phyloP scores from a whole-genome alignment of 2,113 vertebrate genomes.

The Fregetta grallaria region DNA sequence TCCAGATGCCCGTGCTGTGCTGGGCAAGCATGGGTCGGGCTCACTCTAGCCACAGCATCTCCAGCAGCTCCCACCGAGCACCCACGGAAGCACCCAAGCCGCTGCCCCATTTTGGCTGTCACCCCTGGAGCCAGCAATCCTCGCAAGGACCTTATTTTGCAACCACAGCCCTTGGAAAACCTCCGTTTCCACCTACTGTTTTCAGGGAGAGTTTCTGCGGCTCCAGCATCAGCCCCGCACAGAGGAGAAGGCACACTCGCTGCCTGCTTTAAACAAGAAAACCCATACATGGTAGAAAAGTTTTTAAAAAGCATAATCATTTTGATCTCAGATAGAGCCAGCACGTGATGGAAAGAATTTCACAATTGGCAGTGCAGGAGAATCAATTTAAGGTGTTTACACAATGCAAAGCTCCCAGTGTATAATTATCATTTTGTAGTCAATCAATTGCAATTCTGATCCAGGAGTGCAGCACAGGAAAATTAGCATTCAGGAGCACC shows the following conservation, averaged over 20 bases:
- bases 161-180: not conserved
- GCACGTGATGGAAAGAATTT: constrained; percentile 31
- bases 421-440: constrained; percentile 63
- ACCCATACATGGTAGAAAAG: constrained; percentile 54
- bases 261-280: not conserved
- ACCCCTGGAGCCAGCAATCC: not conserved
- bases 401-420: constrained; percentile 32
- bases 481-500: constrained; percentile 28
- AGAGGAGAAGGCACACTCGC: not conserved
- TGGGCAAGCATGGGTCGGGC: not conserved
- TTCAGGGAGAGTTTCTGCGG: not conserved
- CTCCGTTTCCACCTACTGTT: not conserved
- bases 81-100: not conserved
- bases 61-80: not conserved
- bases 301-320: not conserved
- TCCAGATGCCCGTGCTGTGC: not conserved
- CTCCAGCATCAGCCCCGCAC: not conserved
- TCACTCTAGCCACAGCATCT: not conserved
- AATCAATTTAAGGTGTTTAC: constrained; percentile 56
- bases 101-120: not conserved
- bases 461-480: not conserved
- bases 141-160: not conserved
- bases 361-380: constrained; percentile 16
- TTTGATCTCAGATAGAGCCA: constrained; percentile 19
- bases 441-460: constrained; percentile 44